These are phyloP conservation scores for Sminthurinus signatus DNA, from an alignment of 1,140 invertebrate species.

Conservation along the genomic window DNA sequence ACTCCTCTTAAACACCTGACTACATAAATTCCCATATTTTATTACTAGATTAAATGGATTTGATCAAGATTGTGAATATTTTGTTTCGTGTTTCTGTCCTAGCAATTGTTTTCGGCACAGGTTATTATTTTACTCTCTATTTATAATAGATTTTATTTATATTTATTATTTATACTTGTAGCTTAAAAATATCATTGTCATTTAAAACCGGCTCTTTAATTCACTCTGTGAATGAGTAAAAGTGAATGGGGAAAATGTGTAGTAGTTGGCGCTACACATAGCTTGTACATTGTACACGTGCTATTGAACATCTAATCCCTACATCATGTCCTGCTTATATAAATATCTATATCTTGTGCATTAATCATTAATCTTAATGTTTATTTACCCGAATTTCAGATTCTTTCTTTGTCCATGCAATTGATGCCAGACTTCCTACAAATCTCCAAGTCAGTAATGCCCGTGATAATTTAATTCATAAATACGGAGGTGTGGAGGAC, in stretches of 20 bases:
- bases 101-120: conserved; percentile 23
- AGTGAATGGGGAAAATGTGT: neutral
- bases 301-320: too few species aligned
- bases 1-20: too few species aligned
- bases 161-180: neutral
- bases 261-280: too few species aligned
- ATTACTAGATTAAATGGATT: conserved; percentile 8
- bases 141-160: too few species aligned
- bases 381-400: neutral
- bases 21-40: neutral
- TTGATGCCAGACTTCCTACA: conserved; percentile 3
- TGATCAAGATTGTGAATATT: conserved; percentile 11
- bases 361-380: too few species aligned
- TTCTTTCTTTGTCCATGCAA: conserved; percentile 1
- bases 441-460: neutral
- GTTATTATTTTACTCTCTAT: too few species aligned
- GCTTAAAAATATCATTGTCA: neutral
- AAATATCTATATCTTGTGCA: too few species aligned
- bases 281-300: too few species aligned
- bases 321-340: too few species aligned
- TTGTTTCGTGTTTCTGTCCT: conserved; percentile 14
- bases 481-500: neutral
- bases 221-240: neutral
- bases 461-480: conserved; percentile 15
- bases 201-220: conserved; percentile 3